These are phyloP conservation scores for Meliscaeva auricollis DNA, from an alignment of 2,888 invertebrate genomes.

Conservation along the genomic window DNA sequence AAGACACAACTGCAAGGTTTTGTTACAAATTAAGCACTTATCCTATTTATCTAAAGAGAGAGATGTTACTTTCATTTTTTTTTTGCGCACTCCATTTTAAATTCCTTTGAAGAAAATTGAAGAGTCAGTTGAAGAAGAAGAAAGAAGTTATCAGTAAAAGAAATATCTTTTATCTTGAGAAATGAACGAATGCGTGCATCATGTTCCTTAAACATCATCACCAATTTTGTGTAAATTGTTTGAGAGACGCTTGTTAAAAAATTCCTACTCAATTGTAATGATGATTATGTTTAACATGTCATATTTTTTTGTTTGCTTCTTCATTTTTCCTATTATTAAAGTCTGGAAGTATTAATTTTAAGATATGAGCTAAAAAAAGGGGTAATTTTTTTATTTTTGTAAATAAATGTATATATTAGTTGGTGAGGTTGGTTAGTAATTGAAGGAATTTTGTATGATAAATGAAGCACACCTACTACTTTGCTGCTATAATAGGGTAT, in stretches of 20 bases:
- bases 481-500: background rate
- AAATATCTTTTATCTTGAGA: background rate
- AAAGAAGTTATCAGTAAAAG: background rate
- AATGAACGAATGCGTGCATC: constrained; percentile 38
- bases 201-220: constrained; percentile 7
- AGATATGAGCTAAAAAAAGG: constrained; percentile 18
- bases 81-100: background rate
- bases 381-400: constrained; percentile 9
- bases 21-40: constrained; percentile 72
- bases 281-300: background rate
- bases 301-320: constrained; percentile 1
- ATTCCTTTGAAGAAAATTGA: constrained; percentile 6
- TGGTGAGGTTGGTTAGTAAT: background rate
- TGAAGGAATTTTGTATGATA: background rate
- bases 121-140: background rate
- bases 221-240: constrained; percentile 53
- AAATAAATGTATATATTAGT: background rate
- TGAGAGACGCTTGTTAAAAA: constrained; percentile 47
- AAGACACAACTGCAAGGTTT: constrained; percentile 67
- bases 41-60: constrained; percentile 68
- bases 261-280: constrained; percentile 55
- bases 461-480: constrained; percentile 4
- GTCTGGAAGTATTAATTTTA: too few species aligned
- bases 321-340: constrained; percentile 28
- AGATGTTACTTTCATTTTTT: background rate